Evolutionary conservation across 2,888 invertebrate genomes (phyloP).

Genomic region (Lasioglossum villosulum): DNA sequence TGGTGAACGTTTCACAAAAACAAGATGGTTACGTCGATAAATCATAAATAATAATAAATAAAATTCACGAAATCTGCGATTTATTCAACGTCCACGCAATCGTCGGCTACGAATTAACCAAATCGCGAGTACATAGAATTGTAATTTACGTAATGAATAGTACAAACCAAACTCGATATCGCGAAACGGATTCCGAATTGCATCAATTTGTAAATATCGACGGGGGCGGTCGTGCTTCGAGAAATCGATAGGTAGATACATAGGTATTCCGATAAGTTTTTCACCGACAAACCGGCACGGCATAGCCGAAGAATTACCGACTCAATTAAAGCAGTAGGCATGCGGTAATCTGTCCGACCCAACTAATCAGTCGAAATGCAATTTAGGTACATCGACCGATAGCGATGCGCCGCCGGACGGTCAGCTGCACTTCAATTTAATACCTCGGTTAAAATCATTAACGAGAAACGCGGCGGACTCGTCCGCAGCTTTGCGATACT

Average conservation of each 20-base stretch:
- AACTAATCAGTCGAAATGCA: constrained; percentile 83
- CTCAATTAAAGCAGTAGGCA: constrained; percentile 81
- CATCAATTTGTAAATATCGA: neutral
- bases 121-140: neutral
- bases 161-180: neutral
- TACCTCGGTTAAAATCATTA: constrained; percentile 81
- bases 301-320: constrained; percentile 77
- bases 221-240: neutral
- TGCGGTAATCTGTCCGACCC: constrained; percentile 81
- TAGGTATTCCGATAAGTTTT: constrained; percentile 29
- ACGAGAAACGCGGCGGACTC: constrained; percentile 81
- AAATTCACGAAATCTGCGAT: neutral
- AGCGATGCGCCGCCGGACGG: constrained; percentile 77
- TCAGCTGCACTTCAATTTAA: constrained; percentile 80
- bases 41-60: no score
- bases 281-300: constrained; percentile 49
- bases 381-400: constrained; percentile 82
- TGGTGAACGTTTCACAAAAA: neutral
- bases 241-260: constrained; percentile 22
- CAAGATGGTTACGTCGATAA: neutral
- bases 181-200: neutral
- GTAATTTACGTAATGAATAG: neutral
- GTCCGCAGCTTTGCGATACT: constrained; percentile 61
- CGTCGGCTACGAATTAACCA: neutral
- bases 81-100: neutral